Evolutionary conservation across 2,113 vertebrate genomes (phyloP), one percentile per base, ranked within the genome.

Genomic region (Lophura nycthemera): DNA sequence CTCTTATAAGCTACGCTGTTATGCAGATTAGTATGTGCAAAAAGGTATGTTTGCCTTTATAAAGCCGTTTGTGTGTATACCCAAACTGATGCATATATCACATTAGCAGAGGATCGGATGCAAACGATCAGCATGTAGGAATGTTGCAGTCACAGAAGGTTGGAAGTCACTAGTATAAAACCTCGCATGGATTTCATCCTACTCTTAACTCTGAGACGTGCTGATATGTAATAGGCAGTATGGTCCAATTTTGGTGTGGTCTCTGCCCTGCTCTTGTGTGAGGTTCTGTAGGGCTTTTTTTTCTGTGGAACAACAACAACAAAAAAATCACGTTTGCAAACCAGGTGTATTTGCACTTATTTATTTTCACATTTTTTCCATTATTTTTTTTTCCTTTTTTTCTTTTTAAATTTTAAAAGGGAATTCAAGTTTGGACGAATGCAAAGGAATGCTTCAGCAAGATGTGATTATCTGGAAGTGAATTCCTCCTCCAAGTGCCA

Each of bases 1-100:
- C 99, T 1, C 98, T 99, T 34, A 99, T 99, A 96, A 99, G 98
- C 95, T 99, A 99, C 21, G 99, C 99, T 50, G 98, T 99, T 45
- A 99, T 99, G 99, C 99, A 99, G 96, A 99, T 99, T 92, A 99
- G 98, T 96, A 98, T 99, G 99, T 99, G 99, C 96, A 99, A 99
- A 97, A 99, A 99, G 98, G 99, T 99, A 96, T 0, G 97, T 65
- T 34, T 61, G 43, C 71, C 70, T 54, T 54, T 54, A 16, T 17
- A 29, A 15, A 54, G 52, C 52, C 15, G 52, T 50, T 24, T 50
- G 22, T 29, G 15, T 54, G 8, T 17, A 54, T 29, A 54, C 52
- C 70, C 78, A 34, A 63, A 59, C 47, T 24, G 2, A 18, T 29
- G 21, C 20, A 0, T 69, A 8, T 77, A 13, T 36, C 3, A 0